Evolutionary conservation across 2,797 vertebrate species (phyloP), one percentile per base, ranked within the genome.

Genomic region (Pyrocephalus nanus): DNA sequence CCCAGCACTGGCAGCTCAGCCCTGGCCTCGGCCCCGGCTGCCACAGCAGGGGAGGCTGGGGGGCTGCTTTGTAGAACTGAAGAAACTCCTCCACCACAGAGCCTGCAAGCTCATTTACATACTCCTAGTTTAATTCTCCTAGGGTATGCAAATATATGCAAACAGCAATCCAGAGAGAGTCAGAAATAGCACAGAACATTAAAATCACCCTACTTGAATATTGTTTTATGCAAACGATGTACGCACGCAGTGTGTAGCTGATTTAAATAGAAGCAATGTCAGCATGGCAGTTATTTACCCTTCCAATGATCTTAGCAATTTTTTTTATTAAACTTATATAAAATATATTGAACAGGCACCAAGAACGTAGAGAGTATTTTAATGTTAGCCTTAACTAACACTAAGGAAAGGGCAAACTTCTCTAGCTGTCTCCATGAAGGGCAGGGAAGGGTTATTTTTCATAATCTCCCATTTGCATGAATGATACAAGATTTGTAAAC

Each of bases 61-160:
- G 84, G 86, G 85, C 93, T 47, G 94, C 95, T 96, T 90, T 89
- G 93, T 94, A 42, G 78, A 86, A 34, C 86, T 48, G 55, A 62
- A 93, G 89, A 77, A 86, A 88, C 76, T 88, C 95, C 86, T 92
- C 90, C 84, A 86, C 90, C 97, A 95, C 88, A 11, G 86, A 96
- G 96, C 96, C 97, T 94, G 96, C 92, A 83, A 97, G 96, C 97
- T 98, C 97, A 98, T 98, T 98, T 98, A 96, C 98, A 98, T 98
- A 98, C 97, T 97, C 96, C 92, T 86, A 69, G 97, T 93, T 97
- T 98, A 98, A 98, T 98, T 98, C 98, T 98, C 97, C 95, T 93
- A 96, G 98, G 98, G 97, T 98, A 98, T 98, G 98, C 98, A 98
- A 98, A 98, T 98, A 86, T 98, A 98, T 98, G 98, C 98, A 98